Evolutionary conservation across 2,113 vertebrate species (phyloP), one percentile per base, ranked within the genome.

Genomic region (Oophaga pumilio): DNA sequence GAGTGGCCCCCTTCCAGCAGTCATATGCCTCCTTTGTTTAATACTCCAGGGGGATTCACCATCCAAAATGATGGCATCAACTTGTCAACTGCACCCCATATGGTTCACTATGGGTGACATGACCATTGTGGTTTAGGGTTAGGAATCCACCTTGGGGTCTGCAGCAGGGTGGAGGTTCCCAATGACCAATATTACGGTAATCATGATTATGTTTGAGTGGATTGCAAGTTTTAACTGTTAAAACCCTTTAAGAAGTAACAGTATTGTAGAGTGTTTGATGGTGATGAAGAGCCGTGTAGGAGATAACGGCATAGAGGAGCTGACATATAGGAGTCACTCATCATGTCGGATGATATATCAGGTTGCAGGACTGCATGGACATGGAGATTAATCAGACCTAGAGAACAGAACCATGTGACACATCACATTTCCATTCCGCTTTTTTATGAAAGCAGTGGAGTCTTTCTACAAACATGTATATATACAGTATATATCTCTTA

Each of bases 301-400:
- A 82, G 50, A 83, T 68, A 0, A 69, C 50, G 15, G 50, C 17
- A 17, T 43, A 53, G 14, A 26, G 20, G 49, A 68, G 69, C 20
- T 26, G 43, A 69, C 22, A 10, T 14, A 15, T 68, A 18, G 15
- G 64, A 68, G 33, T 49, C 64, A 18, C 62, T 83, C 62, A 83
- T 53, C 49, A 5, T 18, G 43, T 26, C 4, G n/a, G 64, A 50
- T 83, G 81, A 83, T 83, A 69, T 83, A 83, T 83, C 62, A 69
- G 14, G 60, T 24, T 24, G 64, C 60, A 64, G 43, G 62, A 26
- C 66, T 24, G 22, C 18, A 15, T 12, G n/a, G 81, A 69, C 64
- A 83, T 18, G 52, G 18, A 83, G 59, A 83, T 83, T 83, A 83
- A 83, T 83, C 62, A 83, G 62, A 18, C 81, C 6, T 8, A 18